Evolutionary conservation across 2,888 invertebrate genomes (phyloP).

Genomic region (Eupithecia exiguata): DNA sequence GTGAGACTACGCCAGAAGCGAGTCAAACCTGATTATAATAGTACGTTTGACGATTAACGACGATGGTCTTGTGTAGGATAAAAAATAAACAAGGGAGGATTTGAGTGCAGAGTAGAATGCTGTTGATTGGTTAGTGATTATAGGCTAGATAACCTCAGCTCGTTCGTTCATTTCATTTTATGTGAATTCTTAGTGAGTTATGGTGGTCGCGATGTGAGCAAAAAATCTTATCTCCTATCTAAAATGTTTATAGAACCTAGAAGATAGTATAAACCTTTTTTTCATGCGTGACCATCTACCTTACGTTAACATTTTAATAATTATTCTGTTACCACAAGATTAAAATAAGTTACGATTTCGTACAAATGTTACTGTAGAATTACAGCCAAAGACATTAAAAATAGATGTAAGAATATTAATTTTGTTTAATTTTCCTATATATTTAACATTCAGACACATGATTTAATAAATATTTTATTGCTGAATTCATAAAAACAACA

Average conservation of each 20-base stretch:
- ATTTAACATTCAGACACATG: background rate
- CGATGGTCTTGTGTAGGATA: background rate
- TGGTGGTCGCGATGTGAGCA: too few species aligned
- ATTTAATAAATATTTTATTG: constrained; percentile 8
- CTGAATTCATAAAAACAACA: constrained; percentile 1
- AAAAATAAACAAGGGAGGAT: background rate
- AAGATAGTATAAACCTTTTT: too few species aligned
- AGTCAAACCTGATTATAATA: constrained; percentile 21
- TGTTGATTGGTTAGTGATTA: background rate
- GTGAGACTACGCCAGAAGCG: constrained; percentile 57
- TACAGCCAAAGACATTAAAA: constrained; percentile 8
- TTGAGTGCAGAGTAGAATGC: background rate
- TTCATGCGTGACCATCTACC: too few species aligned
- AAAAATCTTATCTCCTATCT: too few species aligned
- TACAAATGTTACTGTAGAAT: constrained; percentile 15
- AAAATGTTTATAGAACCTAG: too few species aligned
- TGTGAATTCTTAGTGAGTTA: too few species aligned
- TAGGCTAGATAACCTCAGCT: background rate
- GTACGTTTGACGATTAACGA: background rate
- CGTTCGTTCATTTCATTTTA: background rate
- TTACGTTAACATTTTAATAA: background rate
- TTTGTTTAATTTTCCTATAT: background rate
- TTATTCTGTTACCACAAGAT: constrained; percentile 1
- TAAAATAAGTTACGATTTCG: constrained; percentile 5
- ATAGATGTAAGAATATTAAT: background rate